These are phyloP conservation scores for Wiebesia pumilae DNA, from an alignment of 1,140 invertebrate species.

Conservation along the genomic window DNA sequence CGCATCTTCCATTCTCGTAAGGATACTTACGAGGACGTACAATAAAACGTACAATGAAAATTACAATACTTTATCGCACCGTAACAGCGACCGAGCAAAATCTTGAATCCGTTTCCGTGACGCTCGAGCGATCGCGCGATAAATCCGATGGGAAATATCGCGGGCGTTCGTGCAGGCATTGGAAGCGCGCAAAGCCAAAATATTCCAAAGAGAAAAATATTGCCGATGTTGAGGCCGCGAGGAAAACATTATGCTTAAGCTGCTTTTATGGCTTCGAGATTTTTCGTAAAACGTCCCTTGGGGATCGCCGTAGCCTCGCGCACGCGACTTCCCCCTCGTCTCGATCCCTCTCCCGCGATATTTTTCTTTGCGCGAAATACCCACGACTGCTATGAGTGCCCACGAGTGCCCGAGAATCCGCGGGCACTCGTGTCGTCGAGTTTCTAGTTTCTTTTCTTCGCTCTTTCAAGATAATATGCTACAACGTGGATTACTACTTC, in stretches of 20 bases:
- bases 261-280: conserved; percentile 67
- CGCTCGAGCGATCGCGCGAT: conserved; percentile 65
- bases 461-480: neutral
- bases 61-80: neutral
- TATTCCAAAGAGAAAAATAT: conserved; percentile 53
- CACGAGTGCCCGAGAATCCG: conserved; percentile 18
- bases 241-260: conserved; percentile 69
- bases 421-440: neutral
- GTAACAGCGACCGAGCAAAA: conserved; percentile 41
- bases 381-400: conserved; percentile 23
- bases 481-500: neutral
- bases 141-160: conserved; percentile 65
- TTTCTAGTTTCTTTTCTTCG: neutral
- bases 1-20: too few species aligned
- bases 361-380: conserved; percentile 9
- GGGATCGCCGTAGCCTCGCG: conserved; percentile 43
- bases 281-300: conserved; percentile 68
- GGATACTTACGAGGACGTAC: too few species aligned
- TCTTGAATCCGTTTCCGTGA: conserved; percentile 69
- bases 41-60: too few species aligned
- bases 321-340: conserved; percentile 14
- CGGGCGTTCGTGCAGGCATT: conserved; percentile 31
- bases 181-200: conserved; percentile 56
- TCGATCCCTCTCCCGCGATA: conserved; percentile 8
- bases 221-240: neutral